phyloP scores from a whole-genome alignment of 2,888 invertebrate genomes.

The Watsonalla cultraria region DNA sequence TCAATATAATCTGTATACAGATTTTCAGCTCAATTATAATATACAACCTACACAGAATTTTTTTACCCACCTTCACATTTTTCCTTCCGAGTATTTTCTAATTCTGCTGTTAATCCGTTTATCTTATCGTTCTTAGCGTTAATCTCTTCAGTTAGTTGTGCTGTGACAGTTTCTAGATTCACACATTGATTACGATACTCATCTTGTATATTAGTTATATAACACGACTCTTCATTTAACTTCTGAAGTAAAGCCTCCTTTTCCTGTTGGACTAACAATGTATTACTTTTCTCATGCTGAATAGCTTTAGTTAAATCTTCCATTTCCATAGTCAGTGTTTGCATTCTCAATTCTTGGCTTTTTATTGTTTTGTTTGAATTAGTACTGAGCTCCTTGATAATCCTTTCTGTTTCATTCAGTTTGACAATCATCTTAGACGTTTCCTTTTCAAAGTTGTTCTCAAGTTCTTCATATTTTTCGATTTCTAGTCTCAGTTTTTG shows the following conservation, averaged over 20 bases:
- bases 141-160: slow-evolving; percentile 29
- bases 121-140: slow-evolving; percentile 19
- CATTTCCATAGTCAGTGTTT: slow-evolving; percentile 28
- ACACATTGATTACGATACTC: slow-evolving; percentile 35
- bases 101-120: slow-evolving; percentile 17
- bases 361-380: slow-evolving; percentile 21
- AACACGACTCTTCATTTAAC: slow-evolving; percentile 24
- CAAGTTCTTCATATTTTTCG: slow-evolving; percentile 28
- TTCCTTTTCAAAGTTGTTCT: slow-evolving; percentile 31
- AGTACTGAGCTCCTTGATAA: slow-evolving; percentile 25
- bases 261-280: slow-evolving; percentile 22
- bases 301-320: slow-evolving; percentile 23
- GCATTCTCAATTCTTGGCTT: slow-evolving; percentile 27
- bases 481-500: slow-evolving; percentile 30
- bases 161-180: slow-evolving; percentile 21
- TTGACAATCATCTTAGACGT: slow-evolving; percentile 31
- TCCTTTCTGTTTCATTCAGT: slow-evolving; percentile 35
- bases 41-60: too few species aligned
- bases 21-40: too few species aligned
- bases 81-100: slow-evolving; percentile 20
- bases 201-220: slow-evolving; percentile 32
- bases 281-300: slow-evolving; percentile 19
- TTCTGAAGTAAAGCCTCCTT: slow-evolving; percentile 25
- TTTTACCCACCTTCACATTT: slow-evolving; percentile 31
- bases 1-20: too few species aligned